Evolutionary conservation across 2,888 invertebrate species (phyloP), one percentile per base, ranked within the genome.

Genomic region (Drosophila rubida): DNA sequence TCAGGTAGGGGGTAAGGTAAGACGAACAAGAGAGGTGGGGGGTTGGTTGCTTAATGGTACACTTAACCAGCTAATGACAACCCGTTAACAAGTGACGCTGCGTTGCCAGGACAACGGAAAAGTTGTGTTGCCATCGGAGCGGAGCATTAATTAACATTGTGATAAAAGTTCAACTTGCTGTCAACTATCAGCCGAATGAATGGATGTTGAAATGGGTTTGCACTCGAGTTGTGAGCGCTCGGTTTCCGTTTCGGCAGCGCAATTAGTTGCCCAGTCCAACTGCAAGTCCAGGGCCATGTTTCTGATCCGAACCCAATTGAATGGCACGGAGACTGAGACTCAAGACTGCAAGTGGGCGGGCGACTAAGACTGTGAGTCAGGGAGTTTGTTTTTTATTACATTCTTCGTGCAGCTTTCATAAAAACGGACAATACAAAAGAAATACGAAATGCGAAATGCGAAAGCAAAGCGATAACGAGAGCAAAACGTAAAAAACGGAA

Each of bases 91-190:
- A 37, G 13, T 48, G 54, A 50, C 25, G 22, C 19, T 45, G 44
- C 30, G 70, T 66, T 66, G 62, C 60, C 75, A 45, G 70, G 63
- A 22, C 46, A 65, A 63, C 62, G 42, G 5, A 58, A 61, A 54
- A 58, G 66, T 63, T 70, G 46, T 27, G 45, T 35, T 57, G 59
- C 63, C 70, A 70, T 62, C 54, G 46, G 19, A 69, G 63, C 54
- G 46, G 19, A 69, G 63, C 86, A 85, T 77, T 80, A 80, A 83
- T 80, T 80, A 80, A 74, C 81, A 80, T 67, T 76, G 83, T 68
- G 58, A 30, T 72, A 69, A 64, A 67, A 79, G 77, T 60, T 65
- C 19, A 79, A 51, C 67, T 67, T 49, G 57, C 57, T 54, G 46
- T 51, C 60, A 62, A 64, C 80, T 50, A 59, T 59, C 58, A 23